These are phyloP conservation scores for Erythrocercus mccallii DNA, from an alignment of 2,113 vertebrate genomes.

Conservation along the genomic window DNA sequence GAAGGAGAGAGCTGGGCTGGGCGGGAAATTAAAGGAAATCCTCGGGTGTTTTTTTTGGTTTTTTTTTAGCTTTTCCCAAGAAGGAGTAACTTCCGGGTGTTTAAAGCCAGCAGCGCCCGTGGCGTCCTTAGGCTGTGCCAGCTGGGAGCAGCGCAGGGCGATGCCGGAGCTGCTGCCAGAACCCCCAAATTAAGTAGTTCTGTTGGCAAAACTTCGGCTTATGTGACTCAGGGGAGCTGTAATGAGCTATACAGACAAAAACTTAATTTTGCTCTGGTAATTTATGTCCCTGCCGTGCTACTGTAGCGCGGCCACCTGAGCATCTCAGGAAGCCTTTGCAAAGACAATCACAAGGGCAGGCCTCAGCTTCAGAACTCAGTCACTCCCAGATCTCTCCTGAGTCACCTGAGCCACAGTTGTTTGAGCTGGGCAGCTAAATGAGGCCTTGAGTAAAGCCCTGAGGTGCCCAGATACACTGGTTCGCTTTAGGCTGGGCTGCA, in stretches of 20 bases:
- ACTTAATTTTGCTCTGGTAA: neutral
- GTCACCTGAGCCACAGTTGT: neutral
- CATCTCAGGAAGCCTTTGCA: neutral
- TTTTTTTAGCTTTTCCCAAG: neutral
- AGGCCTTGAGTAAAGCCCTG: neutral
- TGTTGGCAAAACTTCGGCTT: neutral
- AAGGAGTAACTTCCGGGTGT: neutral
- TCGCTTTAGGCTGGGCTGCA: neutral
- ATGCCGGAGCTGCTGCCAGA: neutral
- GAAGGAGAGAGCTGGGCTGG: neutral
- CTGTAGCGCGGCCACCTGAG: neutral
- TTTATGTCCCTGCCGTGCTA: neutral
- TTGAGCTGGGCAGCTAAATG: neutral
- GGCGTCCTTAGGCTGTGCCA: neutral
- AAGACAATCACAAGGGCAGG: neutral
- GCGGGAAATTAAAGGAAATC: neutral
- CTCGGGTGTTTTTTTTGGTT: neutral
- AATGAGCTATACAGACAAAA: neutral
- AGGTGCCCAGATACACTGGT: rapidly evolving
- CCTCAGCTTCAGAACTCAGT: neutral
- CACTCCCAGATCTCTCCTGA: neutral
- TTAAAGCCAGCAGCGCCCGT: neutral
- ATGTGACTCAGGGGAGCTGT: neutral
- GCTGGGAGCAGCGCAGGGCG: neutral
- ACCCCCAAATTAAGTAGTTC: neutral